Base-by-base conservation (phyloP, 1,140 invertebrate species). In the Centruroides sculpturatus region DNA sequence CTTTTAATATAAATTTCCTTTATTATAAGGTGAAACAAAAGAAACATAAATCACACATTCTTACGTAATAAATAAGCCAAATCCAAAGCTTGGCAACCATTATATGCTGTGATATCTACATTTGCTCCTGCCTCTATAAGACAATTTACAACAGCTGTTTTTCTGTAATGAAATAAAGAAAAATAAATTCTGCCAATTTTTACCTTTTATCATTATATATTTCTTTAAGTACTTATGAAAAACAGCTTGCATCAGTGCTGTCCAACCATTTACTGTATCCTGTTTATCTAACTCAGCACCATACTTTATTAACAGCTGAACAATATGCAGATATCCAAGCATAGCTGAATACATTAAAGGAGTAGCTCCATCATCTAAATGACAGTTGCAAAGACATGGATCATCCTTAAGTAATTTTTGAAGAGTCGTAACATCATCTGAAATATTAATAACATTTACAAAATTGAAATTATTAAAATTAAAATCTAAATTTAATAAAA, bases 341-440 rank as follows among this genome's bases (percentile, higher is more conserved):
- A 86, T 91, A 47, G 92, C 89, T 61, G 93, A 92, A 74, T 97
- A 92, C 92, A 98, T 97, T 64, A 97, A 76, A 34, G 93, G 93
- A 62, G 94, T 97, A 71, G 91, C 73, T 34, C 74, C 74, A 68
- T 75, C 74, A 47, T 72, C 66, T 9, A 70, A 67, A 23, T 70
- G 35, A 60, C 35, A 34, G 36, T 41, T 41, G 41, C 41, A 41
- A 8, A 41, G 41, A 41, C 5, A 41, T 3, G 41, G 41, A 41
- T 41, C 41, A 41, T 41, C 41, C 8, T 41, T 41, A 41, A 41
- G 41, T 41, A 41, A 41, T 41, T 41, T 41, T 41, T 41, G 41
- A 41, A 41, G 41, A 8, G 41, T 8, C 5, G 8, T 41, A 41
- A 41, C 8, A 41, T 41, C 41, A 41, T 41, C 41, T 41, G 41